These are phyloP conservation scores for Elaphurus davidianus DNA, from an alignment of 2,113 vertebrate genomes.

Conservation along the genomic window DNA sequence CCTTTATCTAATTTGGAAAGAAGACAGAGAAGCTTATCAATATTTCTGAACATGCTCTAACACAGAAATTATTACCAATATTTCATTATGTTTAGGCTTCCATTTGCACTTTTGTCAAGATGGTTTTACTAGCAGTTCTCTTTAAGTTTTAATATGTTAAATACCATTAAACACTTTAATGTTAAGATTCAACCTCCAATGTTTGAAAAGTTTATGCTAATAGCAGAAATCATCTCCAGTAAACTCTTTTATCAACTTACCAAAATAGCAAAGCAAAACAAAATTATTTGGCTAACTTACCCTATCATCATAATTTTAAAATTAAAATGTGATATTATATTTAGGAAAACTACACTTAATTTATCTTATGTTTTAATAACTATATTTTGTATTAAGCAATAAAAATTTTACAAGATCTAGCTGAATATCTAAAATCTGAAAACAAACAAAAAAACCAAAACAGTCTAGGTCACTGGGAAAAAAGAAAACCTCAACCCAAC, in stretches of 20 bases:
- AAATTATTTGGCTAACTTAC: constrained; percentile 21
- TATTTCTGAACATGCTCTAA: constrained; percentile 28
- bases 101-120: background rate
- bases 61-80: constrained; percentile 7
- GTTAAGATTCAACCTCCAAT: background rate
- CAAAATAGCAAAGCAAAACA: constrained; percentile 15
- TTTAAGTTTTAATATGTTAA: constrained; percentile 2
- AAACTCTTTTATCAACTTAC: background rate
- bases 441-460: background rate
- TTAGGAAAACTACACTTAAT: background rate
- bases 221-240: background rate
- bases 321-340: constrained; percentile 21
- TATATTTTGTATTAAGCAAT: background rate
- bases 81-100: background rate
- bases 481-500: background rate
- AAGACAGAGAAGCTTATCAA: background rate
- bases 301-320: constrained; percentile 17
- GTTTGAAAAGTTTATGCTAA: background rate
- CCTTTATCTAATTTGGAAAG: constrained; percentile 20
- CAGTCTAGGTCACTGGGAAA: background rate
- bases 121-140: background rate
- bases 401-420: constrained; percentile 3
- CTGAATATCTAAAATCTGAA: background rate
- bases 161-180: constrained; percentile 6
- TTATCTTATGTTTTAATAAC: background rate